A percentile compares a stretch with the other conserved stretches of the same genome.
These are phyloP conservation scores for Leptinotarsa texana DNA, from an alignment of 1,140 invertebrate species.

Conservation along the genomic window DNA sequence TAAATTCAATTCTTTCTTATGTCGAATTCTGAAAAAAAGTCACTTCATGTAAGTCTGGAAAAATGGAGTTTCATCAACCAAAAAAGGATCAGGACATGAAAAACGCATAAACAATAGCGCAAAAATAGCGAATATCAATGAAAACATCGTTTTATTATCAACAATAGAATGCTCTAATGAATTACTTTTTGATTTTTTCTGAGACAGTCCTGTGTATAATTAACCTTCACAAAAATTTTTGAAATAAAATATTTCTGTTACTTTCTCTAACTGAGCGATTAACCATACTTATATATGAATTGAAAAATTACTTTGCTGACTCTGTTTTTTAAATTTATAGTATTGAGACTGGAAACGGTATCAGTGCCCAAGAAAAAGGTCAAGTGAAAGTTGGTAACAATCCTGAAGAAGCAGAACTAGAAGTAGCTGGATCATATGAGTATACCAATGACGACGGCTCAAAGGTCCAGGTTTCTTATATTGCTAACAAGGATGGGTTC, in stretches of 20 bases:
- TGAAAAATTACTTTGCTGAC: not conserved
- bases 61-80: no score
- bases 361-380: slow-evolving; percentile 60
- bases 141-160: no score
- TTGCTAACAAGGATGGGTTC: no score
- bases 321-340: slow-evolving; percentile 51
- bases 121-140: no score
- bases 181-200: not conserved
- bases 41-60: no score
- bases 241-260: not conserved
- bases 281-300: not conserved
- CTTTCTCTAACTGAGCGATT: not conserved
- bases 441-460: no score
- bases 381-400: slow-evolving; percentile 48
- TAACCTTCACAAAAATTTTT: not conserved
- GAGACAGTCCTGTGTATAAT: not conserved
- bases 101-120: no score
- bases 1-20: not conserved
- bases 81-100: no score
- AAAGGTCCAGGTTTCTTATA: no score
- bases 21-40: no score
- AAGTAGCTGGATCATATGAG: no score
- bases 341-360: slow-evolving; percentile 65
- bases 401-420: no score
- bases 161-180: not conserved